A percentile compares a stretch with the other conserved stretches of the same genome.
phyloP scores from a whole-genome alignment of 2,797 vertebrate species.

The Pseudochirops corinnae region DNA sequence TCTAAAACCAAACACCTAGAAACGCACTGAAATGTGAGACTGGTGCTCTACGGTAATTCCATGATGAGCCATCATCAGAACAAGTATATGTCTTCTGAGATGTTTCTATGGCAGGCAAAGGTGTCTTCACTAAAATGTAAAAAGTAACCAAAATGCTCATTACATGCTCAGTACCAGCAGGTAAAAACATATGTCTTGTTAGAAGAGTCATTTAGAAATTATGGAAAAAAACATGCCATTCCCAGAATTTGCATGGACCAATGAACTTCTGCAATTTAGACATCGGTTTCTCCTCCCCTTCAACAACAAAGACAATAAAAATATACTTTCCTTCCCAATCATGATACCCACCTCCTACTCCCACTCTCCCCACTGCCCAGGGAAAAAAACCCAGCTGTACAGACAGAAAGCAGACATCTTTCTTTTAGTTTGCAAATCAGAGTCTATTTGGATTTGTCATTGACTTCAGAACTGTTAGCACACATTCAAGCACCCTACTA shows the following conservation, averaged over 20 bases:
- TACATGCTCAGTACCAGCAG: constrained; percentile 43
- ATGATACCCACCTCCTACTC: not conserved
- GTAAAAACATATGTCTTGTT: constrained; percentile 46
- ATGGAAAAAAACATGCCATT: constrained; percentile 46
- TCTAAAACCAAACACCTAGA: constrained; percentile 70
- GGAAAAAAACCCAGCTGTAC: not conserved
- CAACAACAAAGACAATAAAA: not conserved
- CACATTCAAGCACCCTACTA: not conserved
- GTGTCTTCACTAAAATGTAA: constrained; percentile 15
- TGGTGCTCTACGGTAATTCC: constrained; percentile 62
- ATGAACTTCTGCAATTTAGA: not conserved
- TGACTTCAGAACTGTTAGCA: not conserved
- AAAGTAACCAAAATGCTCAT: constrained; percentile 27
- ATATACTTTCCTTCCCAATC: not conserved
- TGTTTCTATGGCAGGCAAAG: constrained; percentile 61
- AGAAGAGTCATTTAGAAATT: constrained; percentile 51
- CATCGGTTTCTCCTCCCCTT: not conserved
- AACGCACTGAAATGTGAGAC: constrained; percentile 55
- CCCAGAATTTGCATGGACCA: not conserved
- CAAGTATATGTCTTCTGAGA: constrained; percentile 55
- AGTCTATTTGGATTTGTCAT: not conserved
- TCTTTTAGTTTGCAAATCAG: constrained; percentile 46
- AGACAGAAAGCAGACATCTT: constrained; percentile 50
- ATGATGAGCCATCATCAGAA: constrained; percentile 44
- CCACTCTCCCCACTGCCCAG: not conserved